Evolutionary conservation across 2,113 vertebrate species (phyloP), one percentile per base, ranked within the genome.

Genomic region (Lanius collurio): DNA sequence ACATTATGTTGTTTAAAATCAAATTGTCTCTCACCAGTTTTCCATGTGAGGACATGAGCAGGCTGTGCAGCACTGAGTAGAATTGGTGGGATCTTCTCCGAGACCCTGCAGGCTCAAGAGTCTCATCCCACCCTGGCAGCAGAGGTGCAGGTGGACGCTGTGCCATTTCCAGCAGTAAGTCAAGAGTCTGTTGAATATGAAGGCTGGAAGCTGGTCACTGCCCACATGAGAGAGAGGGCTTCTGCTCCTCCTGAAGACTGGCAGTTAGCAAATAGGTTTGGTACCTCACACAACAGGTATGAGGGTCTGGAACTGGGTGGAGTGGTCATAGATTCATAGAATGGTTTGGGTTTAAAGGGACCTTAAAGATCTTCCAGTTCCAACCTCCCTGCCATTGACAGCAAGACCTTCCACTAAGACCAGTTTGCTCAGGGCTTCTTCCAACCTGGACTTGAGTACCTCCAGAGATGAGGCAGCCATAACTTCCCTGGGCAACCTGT

Each of bases 71-170:
- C 23, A n/a, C 47, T 55, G 47, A 62, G 23, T 7, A 78, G 28
- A 30, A n/a, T 20, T 69, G 33, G 33, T 23, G 22, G 23, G 12
- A 47, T 53, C 28, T 46, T 53, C 47, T 37, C 22, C 69, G 46
- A 60, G 33, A 60, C 8, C 47, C 33, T 46, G 33, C 47, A 76
- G 39, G 27, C 35, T 62, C 41, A 31, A 41, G 30, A 42, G 9
- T 49, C n/a, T 35, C 1, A 0, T 39, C 47, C 41, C 55, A 12
- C 20, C 14, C 2, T 2, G 8, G 26, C 11, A 76, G 70, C 41
- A 69, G 63, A 83, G n/a, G 10, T 55, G n/a, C 41, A 15, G 20
- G 24, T 22, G 39, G 14, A n/a, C 16, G 31, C 53, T 67, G 31
- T 20, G 41, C 9, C 26, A 27, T 35, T 46, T 31, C 0, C 1